phyloP scores from a whole-genome alignment of 37 sponge, comb jelly and placozoan genomes.

The Petrosia ficiformis region DNA sequence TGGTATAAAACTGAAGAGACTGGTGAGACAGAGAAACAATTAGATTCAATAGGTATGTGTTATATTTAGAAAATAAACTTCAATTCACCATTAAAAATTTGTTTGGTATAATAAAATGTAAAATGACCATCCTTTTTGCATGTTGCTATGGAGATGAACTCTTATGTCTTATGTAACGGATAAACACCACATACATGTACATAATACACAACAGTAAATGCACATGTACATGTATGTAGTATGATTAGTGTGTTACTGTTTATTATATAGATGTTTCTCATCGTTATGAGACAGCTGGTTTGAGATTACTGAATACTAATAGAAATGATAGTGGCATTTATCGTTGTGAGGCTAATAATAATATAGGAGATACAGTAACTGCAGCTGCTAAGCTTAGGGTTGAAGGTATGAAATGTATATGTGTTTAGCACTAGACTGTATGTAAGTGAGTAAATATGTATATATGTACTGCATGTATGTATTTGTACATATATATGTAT shows the following conservation, averaged over 20 bases:
- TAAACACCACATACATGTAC: too few relatives aligned
- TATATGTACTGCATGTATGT: too few relatives aligned
- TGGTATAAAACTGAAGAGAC: conserved; percentile 43
- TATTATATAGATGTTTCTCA: background rate
- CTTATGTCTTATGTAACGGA: too few relatives aligned
- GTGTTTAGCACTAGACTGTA: background rate
- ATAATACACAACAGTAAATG: too few relatives aligned
- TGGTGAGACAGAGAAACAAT: background rate
- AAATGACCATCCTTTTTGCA: too few relatives aligned
- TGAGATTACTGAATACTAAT: conserved; percentile 22
- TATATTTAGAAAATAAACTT: too few relatives aligned
- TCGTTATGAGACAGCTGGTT: background rate
- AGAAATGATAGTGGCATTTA: conserved; percentile 43
- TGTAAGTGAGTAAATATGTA: background rate
- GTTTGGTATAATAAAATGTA: too few relatives aligned
- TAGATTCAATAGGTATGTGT: conserved; percentile 3
- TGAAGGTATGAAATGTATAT: conserved; percentile 20
- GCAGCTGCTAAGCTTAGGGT: conserved; percentile 29
- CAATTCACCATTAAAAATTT: too few relatives aligned
- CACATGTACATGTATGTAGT: too few relatives aligned
- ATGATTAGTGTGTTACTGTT: too few relatives aligned
- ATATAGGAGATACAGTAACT: conserved; percentile 20
- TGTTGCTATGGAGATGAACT: too few relatives aligned
- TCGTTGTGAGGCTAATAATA: conserved; percentile 34
- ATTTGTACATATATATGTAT: too few relatives aligned